phyloP scores from a whole-genome alignment of 2,888 invertebrate genomes.

The Eristalinus aeneus region DNA sequence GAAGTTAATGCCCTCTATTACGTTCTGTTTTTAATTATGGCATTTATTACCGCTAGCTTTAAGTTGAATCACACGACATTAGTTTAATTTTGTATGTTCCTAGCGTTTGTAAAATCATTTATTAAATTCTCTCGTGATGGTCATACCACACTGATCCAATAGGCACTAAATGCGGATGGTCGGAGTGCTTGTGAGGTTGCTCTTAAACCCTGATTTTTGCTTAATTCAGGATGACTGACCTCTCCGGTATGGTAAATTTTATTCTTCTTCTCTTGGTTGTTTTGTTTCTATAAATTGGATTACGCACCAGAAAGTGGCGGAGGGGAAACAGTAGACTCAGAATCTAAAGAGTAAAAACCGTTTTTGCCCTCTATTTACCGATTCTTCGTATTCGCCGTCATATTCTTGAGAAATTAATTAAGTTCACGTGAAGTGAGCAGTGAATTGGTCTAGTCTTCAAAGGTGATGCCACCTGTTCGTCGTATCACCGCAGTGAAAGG shows the following conservation, averaged over 20 bases:
- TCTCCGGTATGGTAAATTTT: slow-evolving; percentile 43
- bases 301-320: slow-evolving; percentile 35
- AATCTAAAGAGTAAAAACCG: slow-evolving; percentile 12
- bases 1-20: neutral
- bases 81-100: neutral
- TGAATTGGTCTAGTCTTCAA: slow-evolving; percentile 20
- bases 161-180: slow-evolving; percentile 42
- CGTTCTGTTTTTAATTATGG: neutral
- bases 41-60: neutral
- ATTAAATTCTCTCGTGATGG: slow-evolving; percentile 36
- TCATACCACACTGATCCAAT: slow-evolving; percentile 30
- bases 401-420: slow-evolving; percentile 63
- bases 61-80: slow-evolving; percentile 14
- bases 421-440: slow-evolving; percentile 41
- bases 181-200: slow-evolving; percentile 15
- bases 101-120: slow-evolving; percentile 34
- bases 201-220: slow-evolving; percentile 36
- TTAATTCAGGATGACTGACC: slow-evolving; percentile 58
- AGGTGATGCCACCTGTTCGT: slow-evolving; percentile 42
- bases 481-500: slow-evolving; percentile 58
- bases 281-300: neutral
- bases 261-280: no score
- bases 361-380: slow-evolving; percentile 52
- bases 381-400: slow-evolving; percentile 22
- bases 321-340: neutral